Conservation (phyloP, 2,113 vertebrate genomes). For the Corvus moneduloides region DNA sequence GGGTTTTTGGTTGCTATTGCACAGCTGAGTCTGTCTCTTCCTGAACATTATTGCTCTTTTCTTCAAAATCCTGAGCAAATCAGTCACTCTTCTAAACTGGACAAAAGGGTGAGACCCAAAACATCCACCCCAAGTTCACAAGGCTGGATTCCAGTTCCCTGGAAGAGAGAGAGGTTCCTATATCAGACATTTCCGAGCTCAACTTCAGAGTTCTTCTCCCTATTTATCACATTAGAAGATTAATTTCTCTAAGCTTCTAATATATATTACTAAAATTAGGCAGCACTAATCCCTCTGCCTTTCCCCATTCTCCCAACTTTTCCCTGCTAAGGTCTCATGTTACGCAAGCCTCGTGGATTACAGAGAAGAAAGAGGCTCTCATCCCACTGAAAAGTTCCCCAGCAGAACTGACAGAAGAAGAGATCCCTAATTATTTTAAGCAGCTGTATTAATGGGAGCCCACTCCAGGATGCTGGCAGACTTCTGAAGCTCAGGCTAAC, state of each 20-base stretch:
- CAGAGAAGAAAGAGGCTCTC: neutral
- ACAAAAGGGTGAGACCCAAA: neutral
- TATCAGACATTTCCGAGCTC: neutral
- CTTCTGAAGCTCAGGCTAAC: neutral
- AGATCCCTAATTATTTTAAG: neutral
- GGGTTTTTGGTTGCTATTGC: neutral
- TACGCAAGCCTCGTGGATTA: neutral
- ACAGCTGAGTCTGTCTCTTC: neutral
- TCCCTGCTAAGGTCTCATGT: neutral
- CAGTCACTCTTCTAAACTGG: fast-evolving
- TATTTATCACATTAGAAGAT: neutral
- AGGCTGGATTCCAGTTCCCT: neutral
- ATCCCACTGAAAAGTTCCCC: neutral
- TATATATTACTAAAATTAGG: constrained; percentile 4
- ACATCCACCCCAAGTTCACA: neutral
- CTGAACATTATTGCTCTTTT: neutral
- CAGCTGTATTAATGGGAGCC: neutral
- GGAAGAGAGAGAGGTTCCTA: neutral
- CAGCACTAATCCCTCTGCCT: neutral
- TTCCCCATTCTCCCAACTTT: neutral
- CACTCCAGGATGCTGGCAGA: neutral
- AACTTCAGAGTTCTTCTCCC: neutral
- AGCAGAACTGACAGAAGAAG: neutral
- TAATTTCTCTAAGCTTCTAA: neutral
- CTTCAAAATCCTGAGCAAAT: neutral